Conservation (phyloP, 1,140 invertebrate species). For the Goniozus legneri region DNA sequence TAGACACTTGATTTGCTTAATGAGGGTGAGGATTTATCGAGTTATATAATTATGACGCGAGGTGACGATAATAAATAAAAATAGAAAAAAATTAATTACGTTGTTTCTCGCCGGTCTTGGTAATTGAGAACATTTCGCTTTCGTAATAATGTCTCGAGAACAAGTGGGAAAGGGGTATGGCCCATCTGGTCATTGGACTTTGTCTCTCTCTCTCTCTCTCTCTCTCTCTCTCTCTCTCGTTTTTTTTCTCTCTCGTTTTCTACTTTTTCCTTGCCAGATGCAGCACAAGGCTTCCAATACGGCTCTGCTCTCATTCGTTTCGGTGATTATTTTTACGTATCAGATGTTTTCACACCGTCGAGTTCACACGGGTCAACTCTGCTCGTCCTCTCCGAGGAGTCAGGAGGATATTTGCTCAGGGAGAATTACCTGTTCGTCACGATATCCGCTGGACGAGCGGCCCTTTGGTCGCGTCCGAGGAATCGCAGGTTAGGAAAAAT, state of each 20-base stretch:
- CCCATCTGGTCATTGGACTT: conserved; percentile 43
- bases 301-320: conserved; percentile 12
- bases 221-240: too few species aligned
- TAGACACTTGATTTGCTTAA: too few species aligned
- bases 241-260: too few species aligned
- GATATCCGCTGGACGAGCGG: conserved; percentile 19
- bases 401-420: conserved; percentile 7
- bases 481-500: conserved; percentile 35
- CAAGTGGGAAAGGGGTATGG: conserved; percentile 13
- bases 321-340: conserved; percentile 10
- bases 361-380: conserved; percentile 13
- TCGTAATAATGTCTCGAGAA: too few species aligned
- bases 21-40: too few species aligned
- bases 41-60: too few species aligned
- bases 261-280: conserved; percentile 32
- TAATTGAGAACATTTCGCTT: too few species aligned
- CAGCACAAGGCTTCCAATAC: conserved; percentile 28
- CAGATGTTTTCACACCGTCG: conserved; percentile 12
- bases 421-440: conserved; percentile 33
- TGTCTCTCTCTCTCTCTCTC: too few species aligned
- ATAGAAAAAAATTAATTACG: too few species aligned
- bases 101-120: too few species aligned
- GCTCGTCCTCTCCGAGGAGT: not conserved
- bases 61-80: too few species aligned
- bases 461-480: not conserved